Conservation (phyloP, 2,888 invertebrate genomes). For the Eurytoma adleriae region DNA sequence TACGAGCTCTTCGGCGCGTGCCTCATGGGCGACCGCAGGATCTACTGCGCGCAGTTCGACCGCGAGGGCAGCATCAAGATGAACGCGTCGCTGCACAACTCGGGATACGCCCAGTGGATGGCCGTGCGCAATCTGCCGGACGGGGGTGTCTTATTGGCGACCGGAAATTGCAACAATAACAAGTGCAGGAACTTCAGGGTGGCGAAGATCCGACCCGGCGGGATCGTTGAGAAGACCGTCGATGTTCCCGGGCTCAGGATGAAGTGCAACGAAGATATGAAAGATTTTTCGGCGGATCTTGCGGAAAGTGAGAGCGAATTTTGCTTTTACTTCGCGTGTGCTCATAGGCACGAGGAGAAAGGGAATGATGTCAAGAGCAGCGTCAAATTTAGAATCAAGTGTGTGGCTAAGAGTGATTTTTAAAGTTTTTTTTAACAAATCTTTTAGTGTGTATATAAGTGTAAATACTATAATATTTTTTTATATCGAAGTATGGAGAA, state of each 20-base stretch:
- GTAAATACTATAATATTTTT: neutral
- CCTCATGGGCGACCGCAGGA: constrained; percentile 25
- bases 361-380: neutral
- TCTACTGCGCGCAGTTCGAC: constrained; percentile 47
- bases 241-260: constrained; percentile 33
- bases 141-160: constrained; percentile 24
- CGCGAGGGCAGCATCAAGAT: constrained; percentile 10
- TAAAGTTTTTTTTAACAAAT: neutral
- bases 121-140: constrained; percentile 38
- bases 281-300: constrained; percentile 20
- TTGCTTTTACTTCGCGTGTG: constrained; percentile 49
- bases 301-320: constrained; percentile 25
- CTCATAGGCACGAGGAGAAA: neutral
- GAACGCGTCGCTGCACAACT: constrained; percentile 23
- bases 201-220: neutral
- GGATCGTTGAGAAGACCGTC: neutral
- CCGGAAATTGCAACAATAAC: constrained; percentile 32
- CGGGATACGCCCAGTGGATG: constrained; percentile 30
- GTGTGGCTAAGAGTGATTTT: constrained; percentile 24
- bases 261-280: constrained; percentile 21
- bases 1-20: constrained; percentile 43
- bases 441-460: neutral
- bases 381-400: constrained; percentile 39
- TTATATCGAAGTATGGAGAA: no score
- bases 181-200: constrained; percentile 44